Evolutionary conservation across 2,888 invertebrate species (phyloP).

Genomic region (Acanthosoma haemorrhoidale): DNA sequence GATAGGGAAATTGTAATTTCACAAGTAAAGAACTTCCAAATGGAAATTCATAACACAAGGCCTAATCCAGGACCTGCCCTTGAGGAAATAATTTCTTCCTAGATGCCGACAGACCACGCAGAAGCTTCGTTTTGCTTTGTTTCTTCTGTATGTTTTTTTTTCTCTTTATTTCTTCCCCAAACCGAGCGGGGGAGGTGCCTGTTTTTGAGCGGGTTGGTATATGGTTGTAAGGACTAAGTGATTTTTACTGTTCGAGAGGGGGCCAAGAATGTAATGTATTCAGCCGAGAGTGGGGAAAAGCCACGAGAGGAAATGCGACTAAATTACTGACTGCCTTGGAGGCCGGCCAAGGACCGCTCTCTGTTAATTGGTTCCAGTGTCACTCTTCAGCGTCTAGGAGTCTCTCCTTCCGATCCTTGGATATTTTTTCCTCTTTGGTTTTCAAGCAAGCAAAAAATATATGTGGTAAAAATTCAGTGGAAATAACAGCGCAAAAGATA

Average conservation of each 20-base stretch:
- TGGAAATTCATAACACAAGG: too few species aligned
- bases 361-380: constrained; percentile 4
- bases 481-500: too few species aligned
- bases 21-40: too few species aligned
- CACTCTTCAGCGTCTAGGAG: too few species aligned
- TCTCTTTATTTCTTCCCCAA: neutral
- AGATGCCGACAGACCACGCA: neutral
- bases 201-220: neutral
- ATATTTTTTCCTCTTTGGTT: too few species aligned
- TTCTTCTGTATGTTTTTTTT: neutral
- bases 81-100: neutral
- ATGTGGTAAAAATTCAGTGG: too few species aligned
- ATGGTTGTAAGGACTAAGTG: constrained; percentile 11
- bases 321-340: neutral
- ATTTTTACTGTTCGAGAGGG: constrained; percentile 14
- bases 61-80: too few species aligned
- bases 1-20: too few species aligned
- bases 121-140: neutral
- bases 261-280: constrained; percentile 20
- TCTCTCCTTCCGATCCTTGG: neutral
- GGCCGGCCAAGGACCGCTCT: neutral
- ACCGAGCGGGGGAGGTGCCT: neutral
- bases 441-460: too few species aligned
- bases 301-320: neutral
- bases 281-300: neutral